These are phyloP conservation scores for Nephila pilipes DNA, from an alignment of 1,140 invertebrate genomes.

Conservation along the genomic window DNA sequence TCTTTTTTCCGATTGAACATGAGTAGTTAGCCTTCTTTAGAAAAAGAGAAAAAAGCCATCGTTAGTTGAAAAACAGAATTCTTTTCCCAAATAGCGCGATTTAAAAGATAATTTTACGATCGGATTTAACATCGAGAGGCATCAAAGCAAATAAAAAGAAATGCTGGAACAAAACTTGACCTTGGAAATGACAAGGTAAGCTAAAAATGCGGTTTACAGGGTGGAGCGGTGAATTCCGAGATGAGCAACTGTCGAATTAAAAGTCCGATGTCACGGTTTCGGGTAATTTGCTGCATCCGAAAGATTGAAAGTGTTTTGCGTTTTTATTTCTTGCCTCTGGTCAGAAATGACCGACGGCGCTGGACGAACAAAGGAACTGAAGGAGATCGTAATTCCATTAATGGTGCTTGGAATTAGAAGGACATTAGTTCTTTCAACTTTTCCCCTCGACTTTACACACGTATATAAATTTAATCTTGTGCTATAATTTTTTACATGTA, in stretches of 20 bases:
- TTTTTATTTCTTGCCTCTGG: not conserved
- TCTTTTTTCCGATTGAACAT: not conserved
- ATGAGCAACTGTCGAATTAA: conserved; percentile 62
- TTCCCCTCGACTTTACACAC: no score
- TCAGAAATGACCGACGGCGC: not conserved
- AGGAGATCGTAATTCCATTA: conserved; percentile 19
- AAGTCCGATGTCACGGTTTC: conserved; percentile 45
- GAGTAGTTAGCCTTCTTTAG: not conserved
- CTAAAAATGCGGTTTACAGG: not conserved
- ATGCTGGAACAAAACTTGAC: not conserved
- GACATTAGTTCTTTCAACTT: not conserved
- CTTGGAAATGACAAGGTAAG: not conserved
- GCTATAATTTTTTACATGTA: not conserved
- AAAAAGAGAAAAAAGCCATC: not conserved
- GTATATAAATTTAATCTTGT: no score
- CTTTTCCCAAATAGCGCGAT: not conserved
- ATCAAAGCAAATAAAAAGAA: not conserved
- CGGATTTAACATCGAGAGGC: not conserved
- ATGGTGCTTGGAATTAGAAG: not conserved
- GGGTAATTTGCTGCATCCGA: conserved; percentile 39
- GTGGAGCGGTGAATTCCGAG: conserved; percentile 30
- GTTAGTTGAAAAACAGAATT: not conserved
- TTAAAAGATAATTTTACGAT: conserved; percentile 22
- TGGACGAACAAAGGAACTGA: not conserved
- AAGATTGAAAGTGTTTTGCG: conserved; percentile 13